Conservation (phyloP, 53 echinoderm and acorn worm species). For the Luidia sarsii region DNA sequence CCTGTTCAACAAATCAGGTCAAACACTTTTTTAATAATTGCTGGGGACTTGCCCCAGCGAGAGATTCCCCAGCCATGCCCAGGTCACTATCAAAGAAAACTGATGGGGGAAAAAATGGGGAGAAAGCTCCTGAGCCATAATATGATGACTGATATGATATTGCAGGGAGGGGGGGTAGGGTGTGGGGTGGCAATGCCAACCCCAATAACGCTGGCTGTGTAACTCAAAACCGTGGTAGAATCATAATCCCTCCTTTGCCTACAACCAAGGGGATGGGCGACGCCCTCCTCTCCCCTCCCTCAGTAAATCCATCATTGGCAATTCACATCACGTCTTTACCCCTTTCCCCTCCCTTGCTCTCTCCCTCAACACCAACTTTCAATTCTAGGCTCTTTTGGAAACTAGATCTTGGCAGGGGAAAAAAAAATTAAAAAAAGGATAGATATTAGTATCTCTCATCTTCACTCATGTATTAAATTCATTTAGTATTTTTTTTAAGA, state of each 20-base stretch:
- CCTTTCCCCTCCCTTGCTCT: slow-evolving; percentile 14
- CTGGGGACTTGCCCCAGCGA: not conserved
- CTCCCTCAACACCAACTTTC: not conserved
- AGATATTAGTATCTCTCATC: not conserved
- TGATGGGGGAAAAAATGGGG: too few relatives aligned
- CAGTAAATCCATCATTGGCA: slow-evolving; percentile 28
- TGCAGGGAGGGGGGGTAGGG: too few relatives aligned
- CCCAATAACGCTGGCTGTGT: slow-evolving; percentile 22
- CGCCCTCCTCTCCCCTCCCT: too few relatives aligned
- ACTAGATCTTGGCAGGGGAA: not conserved
- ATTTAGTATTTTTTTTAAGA: not conserved
- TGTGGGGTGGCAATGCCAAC: not conserved
- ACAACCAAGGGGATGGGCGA: slow-evolving; percentile 8
- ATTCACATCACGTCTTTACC: slow-evolving; percentile 25
- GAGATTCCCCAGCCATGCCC: not conserved
- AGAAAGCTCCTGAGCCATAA: too few relatives aligned
- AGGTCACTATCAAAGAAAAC: too few relatives aligned
- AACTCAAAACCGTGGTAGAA: slow-evolving; percentile 12
- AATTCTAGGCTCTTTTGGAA: not conserved
- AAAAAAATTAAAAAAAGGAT: not conserved
- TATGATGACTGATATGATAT: slow-evolving; percentile 14
- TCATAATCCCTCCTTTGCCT: slow-evolving; percentile 33
- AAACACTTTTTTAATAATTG: slow-evolving; percentile 33
- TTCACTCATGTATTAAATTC: not conserved
- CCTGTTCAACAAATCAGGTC: slow-evolving; percentile 30